A percentile compares a stretch with the other conserved stretches of the same genome.
Evolutionary conservation across 2,888 invertebrate species (phyloP).

Genomic region (Homarus gammarus): DNA sequence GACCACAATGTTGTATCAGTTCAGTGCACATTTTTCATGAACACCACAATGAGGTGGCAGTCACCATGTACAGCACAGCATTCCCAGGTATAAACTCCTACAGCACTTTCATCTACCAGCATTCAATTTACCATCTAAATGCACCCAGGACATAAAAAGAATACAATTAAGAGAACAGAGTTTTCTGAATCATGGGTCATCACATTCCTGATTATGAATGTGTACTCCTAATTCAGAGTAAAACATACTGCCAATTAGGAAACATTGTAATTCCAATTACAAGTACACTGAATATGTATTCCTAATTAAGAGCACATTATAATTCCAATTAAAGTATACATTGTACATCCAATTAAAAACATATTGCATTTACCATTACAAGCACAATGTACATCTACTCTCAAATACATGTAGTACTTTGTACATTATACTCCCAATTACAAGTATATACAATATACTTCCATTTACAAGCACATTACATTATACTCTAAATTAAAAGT

Average conservation of each 20-base stretch:
- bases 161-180: no score
- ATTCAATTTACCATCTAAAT: no score
- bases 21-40: no score
- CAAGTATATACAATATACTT: not conserved
- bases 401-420: not conserved
- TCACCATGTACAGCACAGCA: no score
- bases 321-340: constrained; percentile 7
- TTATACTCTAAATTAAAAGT: not conserved
- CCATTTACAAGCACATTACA: not conserved
- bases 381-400: not conserved
- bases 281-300: not conserved
- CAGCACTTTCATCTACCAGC: no score
- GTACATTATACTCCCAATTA: not conserved
- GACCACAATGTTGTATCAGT: no score
- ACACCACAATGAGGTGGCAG: no score
- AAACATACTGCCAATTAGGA: not conserved
- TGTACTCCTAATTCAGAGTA: not conserved
- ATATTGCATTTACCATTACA: not conserved
- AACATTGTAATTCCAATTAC: not conserved
- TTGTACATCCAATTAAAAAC: not conserved
- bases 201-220: no score
- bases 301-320: not conserved
- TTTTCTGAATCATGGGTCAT: no score
- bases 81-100: no score
- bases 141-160: no score